A percentile compares a stretch with the other conserved stretches of the same genome.
These are phyloP conservation scores for Rhinogobius similis DNA, from an alignment of 2,113 vertebrate genomes.

Conservation along the genomic window DNA sequence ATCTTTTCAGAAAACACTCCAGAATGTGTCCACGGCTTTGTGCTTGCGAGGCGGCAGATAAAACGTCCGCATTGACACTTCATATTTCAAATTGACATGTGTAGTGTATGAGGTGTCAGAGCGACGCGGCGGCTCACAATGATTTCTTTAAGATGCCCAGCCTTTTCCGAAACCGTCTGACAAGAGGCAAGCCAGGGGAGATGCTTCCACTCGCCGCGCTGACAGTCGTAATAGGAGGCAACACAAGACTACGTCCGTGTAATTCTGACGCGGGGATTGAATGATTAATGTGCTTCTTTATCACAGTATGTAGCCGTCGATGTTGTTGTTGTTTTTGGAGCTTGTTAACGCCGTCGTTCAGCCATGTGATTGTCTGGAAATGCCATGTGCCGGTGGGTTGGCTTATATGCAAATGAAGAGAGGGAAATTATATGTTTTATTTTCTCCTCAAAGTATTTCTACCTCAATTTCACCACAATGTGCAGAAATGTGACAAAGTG, in stretches of 20 bases:
- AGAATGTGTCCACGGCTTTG: neutral
- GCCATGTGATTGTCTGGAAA: constrained; percentile 6
- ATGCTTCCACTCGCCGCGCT: constrained; percentile 28
- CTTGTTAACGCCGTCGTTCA: neutral
- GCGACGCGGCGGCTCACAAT: constrained; percentile 9
- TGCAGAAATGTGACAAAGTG: no score
- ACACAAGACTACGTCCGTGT: constrained; percentile 26
- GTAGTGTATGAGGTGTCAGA: constrained; percentile 31
- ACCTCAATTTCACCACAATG: no score
- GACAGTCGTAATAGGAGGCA: constrained; percentile 26
- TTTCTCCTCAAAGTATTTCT: no score
- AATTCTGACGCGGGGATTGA: constrained; percentile 17
- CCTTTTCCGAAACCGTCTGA: constrained; percentile 39
- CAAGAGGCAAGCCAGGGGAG: constrained; percentile 30
- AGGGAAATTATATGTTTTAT: neutral
- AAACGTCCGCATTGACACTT: constrained; percentile 18
- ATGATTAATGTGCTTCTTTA: constrained; percentile 21
- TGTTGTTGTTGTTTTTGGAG: neutral
- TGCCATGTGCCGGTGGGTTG: neutral
- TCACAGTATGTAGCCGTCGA: neutral
- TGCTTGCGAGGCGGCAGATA: constrained; percentile 1
- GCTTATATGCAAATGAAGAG: neutral
- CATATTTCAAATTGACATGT: constrained; percentile 38
- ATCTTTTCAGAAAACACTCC: neutral
- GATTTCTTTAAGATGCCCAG: constrained; percentile 30